Evolutionary conservation across 2,888 invertebrate genomes (phyloP).

Genomic region (Bimastos eiseni): DNA sequence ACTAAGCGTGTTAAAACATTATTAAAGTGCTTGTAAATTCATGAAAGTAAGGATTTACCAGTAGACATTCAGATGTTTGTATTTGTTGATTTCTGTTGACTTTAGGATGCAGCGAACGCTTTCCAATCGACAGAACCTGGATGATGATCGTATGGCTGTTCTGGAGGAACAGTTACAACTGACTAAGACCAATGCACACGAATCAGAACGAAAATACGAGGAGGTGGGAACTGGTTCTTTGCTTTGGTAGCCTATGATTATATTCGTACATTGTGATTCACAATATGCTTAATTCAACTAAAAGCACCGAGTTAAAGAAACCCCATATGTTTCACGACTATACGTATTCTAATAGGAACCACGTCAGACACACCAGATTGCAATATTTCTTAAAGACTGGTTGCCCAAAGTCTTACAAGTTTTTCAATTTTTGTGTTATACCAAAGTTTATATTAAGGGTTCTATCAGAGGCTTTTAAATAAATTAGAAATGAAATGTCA

Average conservation of each 20-base stretch:
- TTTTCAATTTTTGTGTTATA: too few relatives aligned
- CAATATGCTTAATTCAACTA: too few relatives aligned
- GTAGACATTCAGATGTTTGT: not conserved
- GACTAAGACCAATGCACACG: not conserved
- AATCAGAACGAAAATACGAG: slow-evolving; percentile 29
- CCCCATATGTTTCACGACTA: too few relatives aligned
- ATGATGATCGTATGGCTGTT: slow-evolving; percentile 27
- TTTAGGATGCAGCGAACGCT: not conserved
- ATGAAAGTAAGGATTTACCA: not conserved
- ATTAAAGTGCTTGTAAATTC: not conserved
- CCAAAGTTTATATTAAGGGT: too few relatives aligned
- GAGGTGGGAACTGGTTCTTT: slow-evolving; percentile 13
- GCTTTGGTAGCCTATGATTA: not conserved
- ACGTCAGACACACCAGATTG: too few relatives aligned
- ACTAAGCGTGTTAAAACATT: too few relatives aligned
- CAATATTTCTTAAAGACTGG: too few relatives aligned
- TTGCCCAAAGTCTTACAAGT: too few relatives aligned
- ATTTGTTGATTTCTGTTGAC: not conserved
- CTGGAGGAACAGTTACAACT: slow-evolving; percentile 28
- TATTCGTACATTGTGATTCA: not conserved
- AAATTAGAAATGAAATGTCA: too few relatives aligned
- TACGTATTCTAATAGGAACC: too few relatives aligned
- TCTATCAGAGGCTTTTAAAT: too few relatives aligned
- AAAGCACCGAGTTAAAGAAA: too few relatives aligned
- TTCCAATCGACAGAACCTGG: slow-evolving; percentile 21